Conservation (phyloP, 2,113 vertebrate genomes). For the Eclectus roratus region DNA sequence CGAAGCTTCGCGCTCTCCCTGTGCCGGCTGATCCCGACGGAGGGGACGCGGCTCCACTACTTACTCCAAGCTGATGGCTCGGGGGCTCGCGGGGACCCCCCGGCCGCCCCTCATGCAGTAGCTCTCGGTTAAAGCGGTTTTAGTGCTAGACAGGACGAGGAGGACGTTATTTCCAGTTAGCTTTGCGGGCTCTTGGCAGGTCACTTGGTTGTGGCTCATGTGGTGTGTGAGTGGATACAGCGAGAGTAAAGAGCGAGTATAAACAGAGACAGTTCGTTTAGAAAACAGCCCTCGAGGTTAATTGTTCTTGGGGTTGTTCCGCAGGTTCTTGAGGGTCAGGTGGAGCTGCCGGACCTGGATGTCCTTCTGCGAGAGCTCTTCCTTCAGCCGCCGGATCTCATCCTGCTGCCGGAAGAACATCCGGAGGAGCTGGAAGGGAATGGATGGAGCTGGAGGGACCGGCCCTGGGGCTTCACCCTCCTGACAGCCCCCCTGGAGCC, state of each 20-base stretch:
- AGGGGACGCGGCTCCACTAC: background rate
- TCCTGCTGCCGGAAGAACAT: constrained; percentile 99
- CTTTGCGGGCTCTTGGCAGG: background rate
- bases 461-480: background rate
- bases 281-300: constrained; percentile 73
- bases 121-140: background rate
- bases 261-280: constrained; percentile 39
- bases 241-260: constrained; percentile 37
- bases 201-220: background rate
- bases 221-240: constrained; percentile 23
- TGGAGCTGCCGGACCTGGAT: constrained; percentile 92
- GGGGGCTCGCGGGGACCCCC: accelerated
- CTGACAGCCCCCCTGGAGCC: background rate
- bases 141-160: constrained; percentile 39
- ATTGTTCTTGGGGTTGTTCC: constrained; percentile 90
- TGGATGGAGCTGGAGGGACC: background rate
- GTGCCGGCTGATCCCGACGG: background rate
- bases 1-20: background rate
- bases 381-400: constrained; percentile 90
- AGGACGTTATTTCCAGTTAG: constrained; percentile 61
- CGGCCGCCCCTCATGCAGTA: background rate
- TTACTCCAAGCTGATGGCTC: background rate
- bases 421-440: constrained; percentile 83
- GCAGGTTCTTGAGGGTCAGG: constrained; percentile 93
- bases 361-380: constrained; percentile 90